Evolutionary conservation across 2,113 vertebrate species (phyloP).

Genomic region (Bubo blakistoni): DNA sequence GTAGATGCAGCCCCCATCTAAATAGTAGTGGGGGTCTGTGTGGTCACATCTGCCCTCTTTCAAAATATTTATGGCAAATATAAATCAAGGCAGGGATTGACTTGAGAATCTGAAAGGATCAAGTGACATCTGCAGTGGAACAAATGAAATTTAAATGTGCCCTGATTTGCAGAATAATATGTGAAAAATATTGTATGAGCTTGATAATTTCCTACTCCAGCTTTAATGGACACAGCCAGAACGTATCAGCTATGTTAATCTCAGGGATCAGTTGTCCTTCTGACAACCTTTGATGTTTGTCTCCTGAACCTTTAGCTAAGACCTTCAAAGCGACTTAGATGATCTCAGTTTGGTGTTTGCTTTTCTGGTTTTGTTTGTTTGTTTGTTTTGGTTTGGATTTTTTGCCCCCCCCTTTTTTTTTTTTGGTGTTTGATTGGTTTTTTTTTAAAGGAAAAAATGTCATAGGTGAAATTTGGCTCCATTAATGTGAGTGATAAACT

Average conservation of each 20-base stretch:
- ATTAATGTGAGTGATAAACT: neutral
- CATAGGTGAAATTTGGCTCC: neutral
- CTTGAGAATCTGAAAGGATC: neutral
- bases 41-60: neutral
- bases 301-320: neutral
- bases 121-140: neutral
- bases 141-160: neutral
- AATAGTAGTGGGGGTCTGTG: neutral
- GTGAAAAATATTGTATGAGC: neutral
- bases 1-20: neutral
- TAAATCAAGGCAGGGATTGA: neutral
- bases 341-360: neutral
- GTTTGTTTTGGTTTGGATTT: neutral
- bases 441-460: neutral
- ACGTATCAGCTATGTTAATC: neutral
- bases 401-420: neutral
- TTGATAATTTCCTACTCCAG: neutral
- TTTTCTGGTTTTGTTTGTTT: neutral
- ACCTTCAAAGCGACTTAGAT: neutral
- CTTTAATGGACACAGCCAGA: neutral
- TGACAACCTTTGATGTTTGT: neutral
- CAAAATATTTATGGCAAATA: constrained; percentile 30
- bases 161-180: neutral
- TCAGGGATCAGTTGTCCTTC: neutral
- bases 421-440: neutral